Base-by-base conservation (phyloP, 2,888 invertebrate genomes). In the Cordilura impudica region DNA sequence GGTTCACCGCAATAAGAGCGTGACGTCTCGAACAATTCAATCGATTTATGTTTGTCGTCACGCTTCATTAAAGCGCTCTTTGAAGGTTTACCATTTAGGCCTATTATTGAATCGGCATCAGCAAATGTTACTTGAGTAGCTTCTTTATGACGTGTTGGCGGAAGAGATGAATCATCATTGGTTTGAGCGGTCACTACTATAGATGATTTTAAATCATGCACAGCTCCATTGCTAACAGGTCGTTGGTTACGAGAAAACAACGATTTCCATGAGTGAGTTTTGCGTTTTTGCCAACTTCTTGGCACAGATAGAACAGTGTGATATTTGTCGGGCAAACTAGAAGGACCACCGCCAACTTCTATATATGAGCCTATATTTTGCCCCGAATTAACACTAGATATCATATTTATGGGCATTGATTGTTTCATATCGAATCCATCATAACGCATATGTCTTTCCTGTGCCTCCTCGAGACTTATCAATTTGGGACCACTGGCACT, bases 271-370 rank as follows among this genome's bases (percentile, higher is more conserved):
- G 90, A 89, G 65, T 89, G 88, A 0, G 90, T 90, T 80, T 90
- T 90, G 3, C 90, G 86, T 71, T 90, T 90, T 70, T 90, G 90
- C 90, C 90, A 89, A 81, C 89, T 90, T 31, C 89, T 87, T 29
- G 98, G 98, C 51, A 97, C 91, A 73, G 98, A 97, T 82, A 98
- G 92, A 4, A 98, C 95, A 0, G 98, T 98, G 89, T 98, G 98
- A 87, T 98, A 98, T 84, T 90, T 90, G 54, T 93, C 90, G 78
- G 95, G 93, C 87, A 97, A 88, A 89, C 94, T 92, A 83, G 94
- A 90, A 81, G 97, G 95, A 82, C 98, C 93, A 65, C 95, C 94
- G 85, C 96, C 91, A 85, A 97, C 91, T 91, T 94, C 92, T 88
- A 95, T 91, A 90, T 96, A 94, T 87, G 81, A 92, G 89, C 89